Percentiles rank a stretch among this genome's conserved stretches.
Conservation (phyloP, 2,888 invertebrate genomes). For the Callosobruchus maculatus region DNA sequence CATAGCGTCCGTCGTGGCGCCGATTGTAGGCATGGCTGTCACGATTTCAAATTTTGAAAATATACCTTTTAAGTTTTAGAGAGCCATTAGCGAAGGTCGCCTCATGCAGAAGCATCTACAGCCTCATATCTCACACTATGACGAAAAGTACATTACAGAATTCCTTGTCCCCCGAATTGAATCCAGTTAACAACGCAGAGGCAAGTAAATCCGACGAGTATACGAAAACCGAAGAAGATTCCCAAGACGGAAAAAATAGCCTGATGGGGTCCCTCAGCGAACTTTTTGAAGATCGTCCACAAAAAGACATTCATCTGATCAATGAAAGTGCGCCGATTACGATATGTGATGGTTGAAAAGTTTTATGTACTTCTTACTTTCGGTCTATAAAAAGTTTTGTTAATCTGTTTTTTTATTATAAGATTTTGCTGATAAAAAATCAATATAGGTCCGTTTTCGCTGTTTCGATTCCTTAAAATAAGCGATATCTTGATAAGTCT, state of each 20-base stretch:
- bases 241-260: not conserved
- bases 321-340: not conserved
- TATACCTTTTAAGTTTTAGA: not conserved
- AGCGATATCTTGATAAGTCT: too few relatives aligned
- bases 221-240: not conserved
- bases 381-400: not conserved
- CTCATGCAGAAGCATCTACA: slow-evolving; percentile 19
- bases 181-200: not conserved
- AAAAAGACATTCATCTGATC: not conserved
- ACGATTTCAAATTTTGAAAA: too few relatives aligned
- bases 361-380: not conserved
- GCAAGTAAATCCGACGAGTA: not conserved
- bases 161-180: not conserved
- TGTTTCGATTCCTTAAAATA: too few relatives aligned
- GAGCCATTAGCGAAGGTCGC: slow-evolving; percentile 3
- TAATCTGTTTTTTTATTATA: not conserved
- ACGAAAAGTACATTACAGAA: not conserved
- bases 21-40: too few relatives aligned
- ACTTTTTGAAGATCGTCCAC: not conserved
- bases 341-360: not conserved
- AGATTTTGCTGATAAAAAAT: too few relatives aligned
- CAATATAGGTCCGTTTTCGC: too few relatives aligned
- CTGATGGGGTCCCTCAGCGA: not conserved
- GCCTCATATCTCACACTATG: slow-evolving; percentile 17
- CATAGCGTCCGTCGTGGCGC: too few relatives aligned